phyloP scores from a whole-genome alignment of 2,797 vertebrate species.

The Pangasius larnaudii region DNA sequence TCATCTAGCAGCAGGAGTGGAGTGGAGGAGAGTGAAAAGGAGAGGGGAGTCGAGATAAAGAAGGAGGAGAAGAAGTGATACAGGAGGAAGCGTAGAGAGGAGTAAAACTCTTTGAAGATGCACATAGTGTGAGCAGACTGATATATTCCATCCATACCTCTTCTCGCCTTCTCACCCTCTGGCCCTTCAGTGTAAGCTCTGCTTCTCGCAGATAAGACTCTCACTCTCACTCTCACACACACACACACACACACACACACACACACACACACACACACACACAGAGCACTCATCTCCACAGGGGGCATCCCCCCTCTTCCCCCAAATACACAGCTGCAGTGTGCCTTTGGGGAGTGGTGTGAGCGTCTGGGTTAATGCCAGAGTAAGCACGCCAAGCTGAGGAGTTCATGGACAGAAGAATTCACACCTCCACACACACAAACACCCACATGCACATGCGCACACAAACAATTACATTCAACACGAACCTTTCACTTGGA shows the following conservation, averaged over 20 bases:
- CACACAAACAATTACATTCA: conserved; percentile 39
- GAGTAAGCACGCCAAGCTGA: conserved; percentile 36
- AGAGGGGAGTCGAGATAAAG: not conserved
- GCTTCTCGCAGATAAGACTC: conserved; percentile 54
- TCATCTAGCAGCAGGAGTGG: conserved; percentile 32
- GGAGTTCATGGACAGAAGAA: conserved; percentile 49
- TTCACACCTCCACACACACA: conserved; percentile 44
- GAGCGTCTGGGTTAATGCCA: conserved; percentile 45
- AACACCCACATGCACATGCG: conserved; percentile 41
- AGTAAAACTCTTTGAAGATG: conserved; percentile 43
- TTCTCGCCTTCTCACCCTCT: conserved; percentile 50
- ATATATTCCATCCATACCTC: conserved; percentile 47
- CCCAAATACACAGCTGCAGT: conserved; percentile 43
- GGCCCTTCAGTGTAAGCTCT: conserved; percentile 53
- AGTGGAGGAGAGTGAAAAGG: not conserved
- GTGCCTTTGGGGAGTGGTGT: conserved; percentile 47
- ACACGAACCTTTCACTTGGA: conserved; percentile 37
- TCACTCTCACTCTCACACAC: conserved; percentile 20
- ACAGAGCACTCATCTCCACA: conserved; percentile 46
- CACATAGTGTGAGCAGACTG: conserved; percentile 29
- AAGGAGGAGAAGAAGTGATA: conserved; percentile 15
- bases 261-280: conserved; percentile 29
- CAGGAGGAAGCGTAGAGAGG: conserved; percentile 6
- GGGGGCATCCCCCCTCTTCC: conserved; percentile 44
- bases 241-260: conserved; percentile 28